Evolutionary conservation across 1,140 invertebrate genomes (phyloP).

Genomic region (Listronotus oregonensis): DNA sequence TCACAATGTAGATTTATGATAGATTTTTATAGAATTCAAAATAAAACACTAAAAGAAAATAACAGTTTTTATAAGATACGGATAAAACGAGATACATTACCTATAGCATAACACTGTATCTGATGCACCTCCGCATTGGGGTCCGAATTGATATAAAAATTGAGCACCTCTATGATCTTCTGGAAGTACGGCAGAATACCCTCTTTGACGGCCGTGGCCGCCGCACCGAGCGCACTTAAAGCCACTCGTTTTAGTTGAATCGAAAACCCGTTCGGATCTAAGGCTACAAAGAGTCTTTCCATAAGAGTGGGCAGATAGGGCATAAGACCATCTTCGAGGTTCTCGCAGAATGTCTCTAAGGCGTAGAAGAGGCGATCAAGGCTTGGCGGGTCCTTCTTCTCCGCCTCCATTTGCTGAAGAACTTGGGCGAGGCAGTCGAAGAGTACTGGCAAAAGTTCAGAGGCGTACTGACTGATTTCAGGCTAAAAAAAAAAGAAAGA

Average conservation of each 20-base stretch:
- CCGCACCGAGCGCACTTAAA: conserved; percentile 71
- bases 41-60: too few relatives aligned
- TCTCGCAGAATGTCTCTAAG: conserved; percentile 80
- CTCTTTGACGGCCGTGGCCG: conserved; percentile 73
- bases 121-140: conserved; percentile 51
- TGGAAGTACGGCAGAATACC: conserved; percentile 75
- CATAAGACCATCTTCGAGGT: conserved; percentile 71
- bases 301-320: conserved; percentile 76
- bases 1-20: too few relatives aligned
- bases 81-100: too few relatives aligned
- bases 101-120: conserved; percentile 72
- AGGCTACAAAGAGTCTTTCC: conserved; percentile 68
- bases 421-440: conserved; percentile 72
- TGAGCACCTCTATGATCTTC: conserved; percentile 69
- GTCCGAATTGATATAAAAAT: conserved; percentile 60
- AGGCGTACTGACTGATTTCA: conserved; percentile 72
- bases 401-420: conserved; percentile 60
- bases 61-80: too few relatives aligned
- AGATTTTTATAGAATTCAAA: too few relatives aligned
- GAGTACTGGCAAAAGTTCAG: conserved; percentile 73
- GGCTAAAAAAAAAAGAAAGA: conserved; percentile 72
- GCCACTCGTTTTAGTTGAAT: conserved; percentile 68
- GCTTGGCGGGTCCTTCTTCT: conserved; percentile 64
- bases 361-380: conserved; percentile 80
- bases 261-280: conserved; percentile 62